These are phyloP conservation scores for Margarornis squamiger DNA, from an alignment of 2,797 vertebrate species.

Conservation along the genomic window DNA sequence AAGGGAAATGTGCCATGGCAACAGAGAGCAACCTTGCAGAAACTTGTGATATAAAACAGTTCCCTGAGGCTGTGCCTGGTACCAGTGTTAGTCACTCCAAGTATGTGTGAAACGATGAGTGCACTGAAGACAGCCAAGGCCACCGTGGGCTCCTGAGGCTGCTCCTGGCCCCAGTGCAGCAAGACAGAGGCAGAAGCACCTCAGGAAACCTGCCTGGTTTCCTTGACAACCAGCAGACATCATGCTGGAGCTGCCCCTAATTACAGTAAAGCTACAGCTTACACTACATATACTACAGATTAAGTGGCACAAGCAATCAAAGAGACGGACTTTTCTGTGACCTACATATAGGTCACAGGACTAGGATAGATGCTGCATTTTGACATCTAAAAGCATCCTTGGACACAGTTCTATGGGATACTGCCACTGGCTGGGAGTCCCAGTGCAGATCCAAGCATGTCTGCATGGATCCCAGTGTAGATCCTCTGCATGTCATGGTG, in stretches of 20 bases:
- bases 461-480: background rate
- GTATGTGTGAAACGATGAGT: background rate
- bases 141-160: background rate
- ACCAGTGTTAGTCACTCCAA: background rate
- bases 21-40: background rate
- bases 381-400: background rate
- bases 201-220: background rate
- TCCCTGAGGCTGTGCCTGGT: background rate
- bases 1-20: background rate
- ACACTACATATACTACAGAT: background rate
- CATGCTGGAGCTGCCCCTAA: background rate
- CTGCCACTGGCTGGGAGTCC: background rate
- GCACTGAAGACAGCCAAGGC: background rate
- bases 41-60: background rate
- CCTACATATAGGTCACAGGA: background rate
- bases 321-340: background rate
- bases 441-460: background rate
- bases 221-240: no score
- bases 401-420: no score
- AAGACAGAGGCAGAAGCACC: background rate
- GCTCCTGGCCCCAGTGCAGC: background rate
- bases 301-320: background rate
- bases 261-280: background rate
- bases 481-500: fast-evolving
- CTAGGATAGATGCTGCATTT: background rate